These are phyloP conservation scores for Oscheius sp. DNA, from an alignment of 2,888 invertebrate genomes.

Conservation along the genomic window DNA sequence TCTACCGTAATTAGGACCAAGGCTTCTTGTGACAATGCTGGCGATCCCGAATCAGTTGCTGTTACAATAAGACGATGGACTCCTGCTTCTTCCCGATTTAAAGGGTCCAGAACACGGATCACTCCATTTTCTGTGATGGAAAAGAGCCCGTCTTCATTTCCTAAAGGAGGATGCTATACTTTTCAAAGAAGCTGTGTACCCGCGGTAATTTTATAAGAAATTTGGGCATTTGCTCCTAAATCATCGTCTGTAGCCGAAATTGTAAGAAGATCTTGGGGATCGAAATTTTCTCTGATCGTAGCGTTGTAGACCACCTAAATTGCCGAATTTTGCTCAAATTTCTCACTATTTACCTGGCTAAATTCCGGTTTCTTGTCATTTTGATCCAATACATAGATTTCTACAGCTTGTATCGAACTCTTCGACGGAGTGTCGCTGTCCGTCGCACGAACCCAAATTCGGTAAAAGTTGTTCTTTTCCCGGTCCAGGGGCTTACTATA, in stretches of 20 bases:
- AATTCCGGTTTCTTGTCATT: conserved; percentile 91
- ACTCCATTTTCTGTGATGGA: conserved; percentile 43
- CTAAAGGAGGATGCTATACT: conserved; percentile 76
- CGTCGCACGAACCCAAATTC: conserved; percentile 44
- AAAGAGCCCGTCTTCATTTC: conserved; percentile 85
- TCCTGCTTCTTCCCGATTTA: conserved; percentile 51
- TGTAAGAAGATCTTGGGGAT: conserved; percentile 75
- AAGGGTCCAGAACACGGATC: conserved; percentile 37
- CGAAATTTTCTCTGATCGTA: conserved; percentile 54
- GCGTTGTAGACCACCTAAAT: conserved; percentile 47
- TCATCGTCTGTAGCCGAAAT: conserved; percentile 88
- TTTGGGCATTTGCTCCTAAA: conserved; percentile 85
- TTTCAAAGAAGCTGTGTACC: conserved; percentile 38
- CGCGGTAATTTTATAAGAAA: conserved; percentile 84
- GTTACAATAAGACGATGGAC: conserved; percentile 87
- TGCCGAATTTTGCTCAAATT: too few species aligned
- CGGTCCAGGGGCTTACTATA: conserved; percentile 39
- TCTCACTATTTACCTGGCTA: conserved; percentile 14
- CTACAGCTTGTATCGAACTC: conserved; percentile 40
- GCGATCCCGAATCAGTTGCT: conserved; percentile 87
- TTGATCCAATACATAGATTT: conserved; percentile 79
- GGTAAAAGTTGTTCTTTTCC: conserved; percentile 38
- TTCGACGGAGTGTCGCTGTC: conserved; percentile 43
- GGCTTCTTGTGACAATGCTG: conserved; percentile 84
- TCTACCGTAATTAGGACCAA: conserved; percentile 80